Evolutionary conservation across 2,888 invertebrate genomes (phyloP).

Genomic region (Limnephilus marmoratus): DNA sequence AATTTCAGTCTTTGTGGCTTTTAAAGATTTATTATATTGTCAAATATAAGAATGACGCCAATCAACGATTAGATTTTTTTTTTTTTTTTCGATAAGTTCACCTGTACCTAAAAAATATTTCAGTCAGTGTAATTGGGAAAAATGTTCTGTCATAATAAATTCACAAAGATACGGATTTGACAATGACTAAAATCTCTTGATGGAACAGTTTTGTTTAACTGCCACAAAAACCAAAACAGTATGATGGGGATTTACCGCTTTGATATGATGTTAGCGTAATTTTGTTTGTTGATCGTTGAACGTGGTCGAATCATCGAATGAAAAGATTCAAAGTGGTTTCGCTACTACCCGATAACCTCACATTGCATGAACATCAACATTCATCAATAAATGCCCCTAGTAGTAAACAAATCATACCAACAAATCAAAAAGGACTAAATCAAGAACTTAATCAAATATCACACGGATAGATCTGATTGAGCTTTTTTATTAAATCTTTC

Average conservation of each 20-base stretch:
- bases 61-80: no score
- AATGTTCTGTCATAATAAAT: no score
- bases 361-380: slow-evolving; percentile 8
- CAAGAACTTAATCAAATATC: no score
- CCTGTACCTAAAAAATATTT: no score
- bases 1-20: no score
- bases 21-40: no score
- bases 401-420: not conserved
- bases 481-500: not conserved
- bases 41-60: no score
- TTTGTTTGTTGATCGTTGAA: slow-evolving; percentile 6
- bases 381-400: not conserved
- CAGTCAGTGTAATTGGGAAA: no score
- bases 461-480: not conserved
- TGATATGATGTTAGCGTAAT: not conserved
- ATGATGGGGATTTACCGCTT: not conserved
- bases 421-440: not conserved
- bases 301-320: slow-evolving; percentile 14
- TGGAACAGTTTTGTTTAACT: not conserved
- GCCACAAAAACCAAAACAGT: not conserved
- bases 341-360: slow-evolving; percentile 17
- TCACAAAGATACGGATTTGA: no score
- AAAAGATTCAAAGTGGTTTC: slow-evolving; percentile 7
- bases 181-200: not conserved
- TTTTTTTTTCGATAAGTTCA: no score